Evolutionary conservation across 2,888 invertebrate genomes (phyloP).

Genomic region (Sphaerophoria taeniata): DNA sequence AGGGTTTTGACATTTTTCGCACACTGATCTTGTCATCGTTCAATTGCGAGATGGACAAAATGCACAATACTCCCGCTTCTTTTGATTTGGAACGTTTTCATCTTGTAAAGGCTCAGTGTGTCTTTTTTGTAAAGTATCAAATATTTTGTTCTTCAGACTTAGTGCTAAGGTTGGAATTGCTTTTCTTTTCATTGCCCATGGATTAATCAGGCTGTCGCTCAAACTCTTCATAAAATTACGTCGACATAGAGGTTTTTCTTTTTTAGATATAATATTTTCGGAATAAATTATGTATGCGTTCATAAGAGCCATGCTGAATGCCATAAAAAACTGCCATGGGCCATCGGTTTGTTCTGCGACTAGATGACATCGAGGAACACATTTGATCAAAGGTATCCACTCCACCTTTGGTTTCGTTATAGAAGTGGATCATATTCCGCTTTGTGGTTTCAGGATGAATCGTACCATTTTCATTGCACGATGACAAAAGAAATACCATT

Average conservation of each 20-base stretch:
- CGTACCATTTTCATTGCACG: conserved; percentile 54
- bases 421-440: conserved; percentile 53
- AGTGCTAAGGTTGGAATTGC: not conserved
- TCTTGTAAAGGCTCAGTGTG: no score
- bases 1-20: no score
- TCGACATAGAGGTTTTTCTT: conserved; percentile 11
- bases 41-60: no score
- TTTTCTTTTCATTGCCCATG: not conserved
- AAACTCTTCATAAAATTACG: not conserved
- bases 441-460: conserved; percentile 42
- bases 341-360: conserved; percentile 29
- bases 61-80: no score
- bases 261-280: not conserved
- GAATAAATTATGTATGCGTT: conserved; percentile 31
- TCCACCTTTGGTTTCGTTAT: conserved; percentile 72
- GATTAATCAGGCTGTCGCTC: not conserved
- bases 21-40: no score
- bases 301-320: conserved; percentile 23
- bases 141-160: conserved; percentile 11
- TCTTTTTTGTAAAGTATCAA: no score
- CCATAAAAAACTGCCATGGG: conserved; percentile 35
- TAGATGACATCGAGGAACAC: conserved; percentile 49
- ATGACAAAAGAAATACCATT: conserved; percentile 59
- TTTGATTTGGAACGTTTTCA: no score
- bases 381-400: conserved; percentile 76